Conservation (phyloP, 2,888 invertebrate species). For the Amiota communis region DNA sequence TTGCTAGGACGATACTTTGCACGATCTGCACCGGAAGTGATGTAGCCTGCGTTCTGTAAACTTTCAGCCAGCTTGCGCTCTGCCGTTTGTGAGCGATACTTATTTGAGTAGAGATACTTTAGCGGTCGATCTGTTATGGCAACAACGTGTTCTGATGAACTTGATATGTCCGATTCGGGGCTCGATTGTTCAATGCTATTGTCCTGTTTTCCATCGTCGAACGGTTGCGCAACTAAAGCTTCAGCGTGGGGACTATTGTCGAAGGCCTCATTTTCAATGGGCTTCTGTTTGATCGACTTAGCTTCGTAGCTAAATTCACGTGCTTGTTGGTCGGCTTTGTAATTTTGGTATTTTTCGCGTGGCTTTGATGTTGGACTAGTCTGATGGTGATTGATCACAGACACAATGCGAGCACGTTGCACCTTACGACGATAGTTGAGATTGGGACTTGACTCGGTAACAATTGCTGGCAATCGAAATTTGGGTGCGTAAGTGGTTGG, state of each 20-base stretch:
- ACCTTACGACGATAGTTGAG: slow-evolving; percentile 53
- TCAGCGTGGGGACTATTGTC: slow-evolving; percentile 64
- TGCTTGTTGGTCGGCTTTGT: slow-evolving; percentile 53
- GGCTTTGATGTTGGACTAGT: slow-evolving; percentile 44
- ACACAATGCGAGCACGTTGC: slow-evolving; percentile 55
- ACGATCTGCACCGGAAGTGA: slow-evolving; percentile 55
- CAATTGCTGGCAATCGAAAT: slow-evolving; percentile 48
- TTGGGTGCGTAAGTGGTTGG: slow-evolving; percentile 72
- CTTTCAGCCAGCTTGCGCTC: slow-evolving; percentile 68
- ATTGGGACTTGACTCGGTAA: slow-evolving; percentile 37
- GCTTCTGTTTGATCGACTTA: slow-evolving; percentile 42
- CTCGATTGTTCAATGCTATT: slow-evolving; percentile 60
- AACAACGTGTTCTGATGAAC: slow-evolving; percentile 53
- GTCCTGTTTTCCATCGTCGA: slow-evolving; percentile 54
- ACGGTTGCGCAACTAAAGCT: slow-evolving; percentile 58
- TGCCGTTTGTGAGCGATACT: slow-evolving; percentile 66
- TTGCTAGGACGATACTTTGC: slow-evolving; percentile 52
- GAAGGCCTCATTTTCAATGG: slow-evolving; percentile 59
- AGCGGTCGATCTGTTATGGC: slow-evolving; percentile 63
- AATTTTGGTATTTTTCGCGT: slow-evolving; percentile 59
- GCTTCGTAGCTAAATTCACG: slow-evolving; percentile 20
- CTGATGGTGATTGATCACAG: slow-evolving; percentile 35
- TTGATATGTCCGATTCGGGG: slow-evolving; percentile 47
- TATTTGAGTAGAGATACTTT: slow-evolving; percentile 68
- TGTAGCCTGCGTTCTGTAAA: slow-evolving; percentile 68